Evolutionary conservation across 2,113 vertebrate genomes (phyloP), one percentile per base, ranked within the genome.

Genomic region (Climacteris rufus): DNA sequence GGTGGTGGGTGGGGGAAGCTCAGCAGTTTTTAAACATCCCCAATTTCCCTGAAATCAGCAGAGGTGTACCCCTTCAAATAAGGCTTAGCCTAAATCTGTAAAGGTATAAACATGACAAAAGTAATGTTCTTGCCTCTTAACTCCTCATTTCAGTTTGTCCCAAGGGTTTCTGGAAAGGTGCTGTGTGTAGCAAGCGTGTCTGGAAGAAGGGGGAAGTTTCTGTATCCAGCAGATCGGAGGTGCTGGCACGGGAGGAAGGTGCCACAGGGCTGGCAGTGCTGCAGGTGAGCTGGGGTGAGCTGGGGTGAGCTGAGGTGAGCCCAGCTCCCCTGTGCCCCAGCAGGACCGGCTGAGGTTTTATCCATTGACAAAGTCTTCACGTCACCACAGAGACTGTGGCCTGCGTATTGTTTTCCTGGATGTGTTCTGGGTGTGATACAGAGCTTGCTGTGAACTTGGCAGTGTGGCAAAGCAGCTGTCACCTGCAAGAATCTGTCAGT

Each of bases 391-490:
- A 10, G 53, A 72, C 68, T 31, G 25, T 61, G 60, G 53, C n/a
- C 59, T 8, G 7, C 13, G 68, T 60, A 0, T 9, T 16, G 72
- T 35, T 91, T 91, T 80, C 80, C 92, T 79, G 74, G 77, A 92
- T 89, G 60, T 15, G 6, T 27, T 93, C 50, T 74, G 83, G 52
- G 89, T 83, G 35, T 25, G 70, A 83, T 60, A 27, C 21, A 63
- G 57, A 80, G 65, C 69, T 88, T 60, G 50, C 69, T 70, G 80
- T 33, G 49, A 31, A 3, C 61, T 75, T 89, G 93, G 93, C 90
- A 84, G 44, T 1, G 39, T 77, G 66, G 85, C 68, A 88, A 61
- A 94, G 56, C 96, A 97, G 95, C 84, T 95, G 97, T 61, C 96
- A 96, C 94, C 96, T 96, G 92, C 72, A 33, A 42, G 72, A 56